A percentile compares a stretch with the other conserved stretches of the same genome.
Evolutionary conservation across 1,140 invertebrate species (phyloP).

Genomic region (Drosophila lacteicornis): DNA sequence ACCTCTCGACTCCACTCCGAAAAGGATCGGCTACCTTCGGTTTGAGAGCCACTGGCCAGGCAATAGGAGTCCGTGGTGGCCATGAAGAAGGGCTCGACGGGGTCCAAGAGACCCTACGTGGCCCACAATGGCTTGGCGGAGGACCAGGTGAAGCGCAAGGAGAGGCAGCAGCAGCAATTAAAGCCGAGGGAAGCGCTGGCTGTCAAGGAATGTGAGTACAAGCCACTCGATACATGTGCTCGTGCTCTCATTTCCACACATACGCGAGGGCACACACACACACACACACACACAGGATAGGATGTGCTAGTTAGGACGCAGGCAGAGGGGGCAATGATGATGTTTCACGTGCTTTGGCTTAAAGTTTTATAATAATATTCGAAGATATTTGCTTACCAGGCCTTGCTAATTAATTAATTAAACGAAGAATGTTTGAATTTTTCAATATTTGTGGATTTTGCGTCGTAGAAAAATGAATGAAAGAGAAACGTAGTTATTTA

Average conservation of each 20-base stretch:
- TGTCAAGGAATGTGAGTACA: conserved; percentile 32
- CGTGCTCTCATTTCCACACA: conserved; percentile 11
- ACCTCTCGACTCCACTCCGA: neutral
- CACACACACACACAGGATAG: neutral
- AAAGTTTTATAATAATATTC: neutral
- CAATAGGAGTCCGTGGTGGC: conserved; percentile 3
- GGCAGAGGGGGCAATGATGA: neutral
- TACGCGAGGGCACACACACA: neutral
- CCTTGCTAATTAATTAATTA: no score
- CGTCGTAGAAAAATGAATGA: no score
- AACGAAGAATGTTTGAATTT: no score
- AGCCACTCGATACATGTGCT: conserved; percentile 21
- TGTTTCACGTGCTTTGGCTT: neutral
- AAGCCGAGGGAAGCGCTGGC: conserved; percentile 1
- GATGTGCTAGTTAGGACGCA: neutral
- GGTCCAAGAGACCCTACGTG: conserved; percentile 9
- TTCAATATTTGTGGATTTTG: no score
- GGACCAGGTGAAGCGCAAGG: neutral
- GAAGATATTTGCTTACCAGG: no score
- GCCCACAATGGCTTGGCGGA: conserved; percentile 1
- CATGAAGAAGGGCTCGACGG: conserved; percentile 14
- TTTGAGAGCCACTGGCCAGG: neutral
- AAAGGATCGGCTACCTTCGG: neutral
- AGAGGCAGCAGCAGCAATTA: neutral
- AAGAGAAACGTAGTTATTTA: no score